Evolutionary conservation across 2,888 invertebrate genomes (phyloP), one percentile per base, ranked within the genome.

Genomic region (Fissipunctia ypsillon): DNA sequence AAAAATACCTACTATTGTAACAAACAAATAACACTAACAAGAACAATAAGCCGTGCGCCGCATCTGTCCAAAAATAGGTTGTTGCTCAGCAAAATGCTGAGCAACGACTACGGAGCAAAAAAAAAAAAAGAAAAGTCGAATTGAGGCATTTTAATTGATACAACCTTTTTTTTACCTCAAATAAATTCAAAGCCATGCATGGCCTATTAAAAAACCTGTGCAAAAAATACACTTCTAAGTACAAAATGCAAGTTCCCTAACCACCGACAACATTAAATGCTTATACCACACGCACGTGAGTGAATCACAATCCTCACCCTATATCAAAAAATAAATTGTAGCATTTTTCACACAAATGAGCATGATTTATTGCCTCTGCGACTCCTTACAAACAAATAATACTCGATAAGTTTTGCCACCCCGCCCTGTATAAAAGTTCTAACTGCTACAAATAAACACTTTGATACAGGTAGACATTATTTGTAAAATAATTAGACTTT

Each of bases 281-380:
- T 16, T 22, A 10, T 60, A 16, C 19, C 16, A n/a, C 38, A 57
- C 45, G 22, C 38, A 64, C 28, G 43, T 22, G 31, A 41, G 52
- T 76, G 69, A 66, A 56, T 69, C 73, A 73, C 56, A 1, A 31
- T 16, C 38, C 43, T 61, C 45, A 57, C 65, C 69, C 57, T 50
- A 67, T 38, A 31, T 28, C 35, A 66, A 61, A 68, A 25, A 73
- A 78, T 68, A 73, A 80, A 69, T 82, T 69, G 73, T 57, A 69
- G 41, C 48, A 69, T 65, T 82, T 52, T 78, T 69, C 50, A 70
- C 25, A 69, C 83, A 67, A 78, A 74, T 74, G 57, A 74, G 38
- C 61, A 31, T 57, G 56, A 68, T 83, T 73, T 83, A 82, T 78
- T 61, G 35, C 64, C 22, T 52, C 14, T 28, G n/a, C 25, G 31